Conservation (phyloP, 1,140 invertebrate species). For the Scylla paramamosain region DNA sequence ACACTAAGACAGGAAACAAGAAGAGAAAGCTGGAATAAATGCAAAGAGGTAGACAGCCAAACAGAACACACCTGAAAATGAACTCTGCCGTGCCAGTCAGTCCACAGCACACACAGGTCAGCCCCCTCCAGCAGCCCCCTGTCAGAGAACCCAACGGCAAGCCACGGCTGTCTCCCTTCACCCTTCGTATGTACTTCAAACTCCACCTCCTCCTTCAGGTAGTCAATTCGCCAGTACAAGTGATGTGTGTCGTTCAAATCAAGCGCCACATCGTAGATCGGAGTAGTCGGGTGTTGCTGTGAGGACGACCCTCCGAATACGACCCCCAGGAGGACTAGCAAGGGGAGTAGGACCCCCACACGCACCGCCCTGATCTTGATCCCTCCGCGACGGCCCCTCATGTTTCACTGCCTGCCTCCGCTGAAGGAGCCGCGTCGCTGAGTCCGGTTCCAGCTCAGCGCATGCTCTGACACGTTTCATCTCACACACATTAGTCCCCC, state of each 20-base stretch:
- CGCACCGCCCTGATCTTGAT: background rate
- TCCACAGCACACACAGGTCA: constrained; percentile 93
- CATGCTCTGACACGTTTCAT: background rate
- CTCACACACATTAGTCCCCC: background rate
- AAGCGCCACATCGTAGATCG: constrained; percentile 62
- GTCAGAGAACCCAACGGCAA: constrained; percentile 95
- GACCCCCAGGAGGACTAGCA: constrained; percentile 3
- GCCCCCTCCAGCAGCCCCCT: constrained; percentile 88
- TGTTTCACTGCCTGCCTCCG: background rate
- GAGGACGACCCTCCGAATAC: constrained; percentile 21
- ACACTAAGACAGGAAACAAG: too few species aligned
- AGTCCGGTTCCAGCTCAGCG: background rate
- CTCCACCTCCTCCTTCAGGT: constrained; percentile 21
- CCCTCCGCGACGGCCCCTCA: constrained; percentile 14
- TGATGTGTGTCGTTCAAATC: constrained; percentile 68
- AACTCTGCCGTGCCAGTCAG: constrained; percentile 84
- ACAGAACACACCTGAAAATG: constrained; percentile 85
- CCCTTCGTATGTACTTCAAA: constrained; percentile 68
- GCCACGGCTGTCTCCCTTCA: constrained; percentile 83
- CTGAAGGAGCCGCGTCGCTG: background rate
- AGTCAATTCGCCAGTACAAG: constrained; percentile 62
- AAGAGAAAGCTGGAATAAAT: too few species aligned
- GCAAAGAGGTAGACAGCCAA: too few species aligned
- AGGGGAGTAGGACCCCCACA: background rate
- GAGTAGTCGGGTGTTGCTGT: background rate